Evolutionary conservation across 2,888 invertebrate species (phyloP).

Genomic region (Cheilosia impressa): DNA sequence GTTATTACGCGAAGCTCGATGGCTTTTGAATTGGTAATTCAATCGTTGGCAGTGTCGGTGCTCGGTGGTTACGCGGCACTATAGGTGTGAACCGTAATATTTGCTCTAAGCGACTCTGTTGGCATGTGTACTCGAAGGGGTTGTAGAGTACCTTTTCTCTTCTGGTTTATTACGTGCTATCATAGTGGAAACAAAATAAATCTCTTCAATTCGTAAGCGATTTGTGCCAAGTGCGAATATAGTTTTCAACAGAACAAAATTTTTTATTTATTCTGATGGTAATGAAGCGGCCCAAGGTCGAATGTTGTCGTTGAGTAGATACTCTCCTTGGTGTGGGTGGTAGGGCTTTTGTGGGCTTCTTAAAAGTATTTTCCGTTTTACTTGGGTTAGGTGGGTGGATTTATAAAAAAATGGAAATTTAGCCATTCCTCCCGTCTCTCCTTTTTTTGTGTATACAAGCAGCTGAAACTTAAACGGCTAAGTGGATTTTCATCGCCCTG

Average conservation of each 20-base stretch:
- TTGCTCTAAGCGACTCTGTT: slow-evolving; percentile 18
- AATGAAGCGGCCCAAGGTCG: slow-evolving; percentile 31
- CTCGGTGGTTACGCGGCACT: slow-evolving; percentile 15
- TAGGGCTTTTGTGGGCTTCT: too few species aligned
- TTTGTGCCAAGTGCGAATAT: slow-evolving; percentile 26
- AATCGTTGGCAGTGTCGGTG: slow-evolving; percentile 30
- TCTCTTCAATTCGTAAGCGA: slow-evolving; percentile 29
- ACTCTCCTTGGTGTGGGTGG: too few species aligned
- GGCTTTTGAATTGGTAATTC: slow-evolving; percentile 61
- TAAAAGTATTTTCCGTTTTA: too few species aligned
- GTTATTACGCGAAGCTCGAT: slow-evolving; percentile 61
- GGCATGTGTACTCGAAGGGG: slow-evolving; percentile 30
- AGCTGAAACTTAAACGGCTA: too few species aligned
- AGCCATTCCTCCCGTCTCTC: too few species aligned
- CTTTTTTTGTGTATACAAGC: too few species aligned
- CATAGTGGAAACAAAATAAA: slow-evolving; percentile 7
- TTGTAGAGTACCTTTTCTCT: slow-evolving; percentile 18
- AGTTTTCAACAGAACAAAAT: neutral
- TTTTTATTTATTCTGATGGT: slow-evolving; percentile 4
- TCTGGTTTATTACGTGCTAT: slow-evolving; percentile 14
- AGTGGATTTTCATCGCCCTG: too few species aligned
- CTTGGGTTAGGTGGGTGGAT: too few species aligned
- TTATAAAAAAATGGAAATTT: too few species aligned
- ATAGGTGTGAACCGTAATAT: slow-evolving; percentile 52
- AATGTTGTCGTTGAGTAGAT: neutral